These are phyloP conservation scores for Trachemys scripta DNA, from an alignment of 2,113 vertebrate species.

Conservation along the genomic window DNA sequence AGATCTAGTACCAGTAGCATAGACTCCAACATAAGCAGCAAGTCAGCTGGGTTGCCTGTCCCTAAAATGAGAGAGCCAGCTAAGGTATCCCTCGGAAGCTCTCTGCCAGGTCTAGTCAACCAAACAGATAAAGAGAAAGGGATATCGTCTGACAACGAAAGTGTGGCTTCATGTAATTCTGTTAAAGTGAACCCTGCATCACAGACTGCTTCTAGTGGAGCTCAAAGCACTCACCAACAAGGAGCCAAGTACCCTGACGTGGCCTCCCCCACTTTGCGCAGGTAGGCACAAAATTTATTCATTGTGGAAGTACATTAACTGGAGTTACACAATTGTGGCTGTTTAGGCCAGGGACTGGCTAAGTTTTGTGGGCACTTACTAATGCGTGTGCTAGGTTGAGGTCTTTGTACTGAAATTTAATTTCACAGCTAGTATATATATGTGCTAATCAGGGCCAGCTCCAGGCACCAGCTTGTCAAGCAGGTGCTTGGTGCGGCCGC, in stretches of 20 bases:
- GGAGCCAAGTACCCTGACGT: slow-evolving; percentile 90
- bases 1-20: slow-evolving; percentile 98
- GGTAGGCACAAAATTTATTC: slow-evolving; percentile 78
- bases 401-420: slow-evolving; percentile 7
- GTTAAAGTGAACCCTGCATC: slow-evolving; percentile 84
- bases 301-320: slow-evolving; percentile 26
- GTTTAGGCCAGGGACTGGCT: not conserved
- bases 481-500: no score
- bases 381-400: slow-evolving; percentile 11
- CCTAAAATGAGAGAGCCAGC: slow-evolving; percentile 86
- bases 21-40: slow-evolving; percentile 91
- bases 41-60: slow-evolving; percentile 85
- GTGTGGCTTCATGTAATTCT: slow-evolving; percentile 86
- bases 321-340: not conserved
- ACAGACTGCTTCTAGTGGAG: slow-evolving; percentile 82
- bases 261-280: slow-evolving; percentile 96
- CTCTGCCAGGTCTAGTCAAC: slow-evolving; percentile 86
- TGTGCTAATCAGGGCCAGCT: not conserved
- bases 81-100: slow-evolving; percentile 84
- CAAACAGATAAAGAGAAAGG: slow-evolving; percentile 98
- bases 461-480: no score
- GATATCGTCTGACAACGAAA: slow-evolving; percentile 89
- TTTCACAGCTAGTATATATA: not conserved
- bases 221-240: slow-evolving; percentile 88
- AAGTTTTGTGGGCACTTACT: slow-evolving; percentile 1